Base-by-base conservation (phyloP, 2,113 vertebrate genomes). In the Notarius quadriscutis region DNA sequence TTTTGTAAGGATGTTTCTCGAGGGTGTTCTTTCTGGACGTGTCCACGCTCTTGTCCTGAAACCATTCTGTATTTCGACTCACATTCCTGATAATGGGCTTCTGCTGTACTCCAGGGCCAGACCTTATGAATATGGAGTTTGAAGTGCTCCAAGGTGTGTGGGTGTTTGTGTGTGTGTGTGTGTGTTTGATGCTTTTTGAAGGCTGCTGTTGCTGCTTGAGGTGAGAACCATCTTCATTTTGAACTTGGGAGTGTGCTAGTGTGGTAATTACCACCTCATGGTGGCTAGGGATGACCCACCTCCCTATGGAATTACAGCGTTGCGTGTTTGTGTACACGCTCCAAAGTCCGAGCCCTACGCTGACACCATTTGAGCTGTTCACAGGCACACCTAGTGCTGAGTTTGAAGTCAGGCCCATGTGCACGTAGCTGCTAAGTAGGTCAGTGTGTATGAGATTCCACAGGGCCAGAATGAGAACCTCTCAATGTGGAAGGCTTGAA, bases 61-160 rank as follows among this genome's bases (percentile, higher is more conserved):
- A 92, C 88, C 75, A 91, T 92, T 93, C 90, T 81, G 89, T 88
- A 89, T 90, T 93, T 88, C 81, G 88, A 91, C 84, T 89, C 53
- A 80, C 91, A 90, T 87, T 85, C 87, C 84, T 90, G 86, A 84
- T 90, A 89, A 93, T 90, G 50, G 77, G 90, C 87, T 89, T 90
- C 92, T 90, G 89, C 51, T 91, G 65, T 90, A 91, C 91, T 91
- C 85, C 85, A 92, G 92, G 91, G 93, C 90, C 79, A 82, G 89
- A 80, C 81, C 89, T 94, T 93, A 95, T 95, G 92, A 94, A 95
- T 94, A 94, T 95, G 93, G 91, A 95, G 89, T 89, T 87, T 91
- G 90, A 90, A 93, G 84, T 60, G 93, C 94, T 95, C 93, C 91
- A 91, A 95, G 93, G 93, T 93, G 90, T 89, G 69, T 89, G 74